Conservation (phyloP, 2,113 vertebrate species). For the Regulus satrapa region DNA sequence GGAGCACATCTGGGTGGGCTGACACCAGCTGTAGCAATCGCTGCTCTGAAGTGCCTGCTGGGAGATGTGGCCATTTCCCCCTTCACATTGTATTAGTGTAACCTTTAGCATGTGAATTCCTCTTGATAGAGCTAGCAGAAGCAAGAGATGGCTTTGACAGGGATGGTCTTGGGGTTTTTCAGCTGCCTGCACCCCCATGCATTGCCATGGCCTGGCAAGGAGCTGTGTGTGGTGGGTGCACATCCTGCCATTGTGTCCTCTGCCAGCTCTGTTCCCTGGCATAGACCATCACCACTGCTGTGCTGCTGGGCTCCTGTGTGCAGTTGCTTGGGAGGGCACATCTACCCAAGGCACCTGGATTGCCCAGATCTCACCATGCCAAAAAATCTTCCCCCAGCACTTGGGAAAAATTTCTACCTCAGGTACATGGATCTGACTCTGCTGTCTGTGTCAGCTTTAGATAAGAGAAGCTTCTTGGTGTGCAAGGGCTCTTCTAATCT, state of each 20-base stretch:
- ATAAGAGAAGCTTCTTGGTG: not conserved
- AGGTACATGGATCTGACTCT: fast-evolving
- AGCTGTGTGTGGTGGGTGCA: not conserved
- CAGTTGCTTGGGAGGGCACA: not conserved
- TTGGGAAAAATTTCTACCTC: not conserved
- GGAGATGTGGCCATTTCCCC: not conserved
- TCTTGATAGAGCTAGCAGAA: not conserved
- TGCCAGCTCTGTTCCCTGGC: not conserved
- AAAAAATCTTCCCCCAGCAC: not conserved
- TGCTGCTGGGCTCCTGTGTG: not conserved
- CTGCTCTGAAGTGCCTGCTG: not conserved
- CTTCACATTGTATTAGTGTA: not conserved
- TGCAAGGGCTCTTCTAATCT: not conserved
- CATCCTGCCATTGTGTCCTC: not conserved
- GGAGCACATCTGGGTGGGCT: not conserved
- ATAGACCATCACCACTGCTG: not conserved
- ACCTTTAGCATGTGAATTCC: not conserved
- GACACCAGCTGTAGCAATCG: not conserved
- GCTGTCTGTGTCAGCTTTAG: not conserved
- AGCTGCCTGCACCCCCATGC: not conserved
- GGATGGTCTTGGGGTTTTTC: not conserved
- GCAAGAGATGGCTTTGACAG: not conserved
- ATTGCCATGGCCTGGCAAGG: not conserved
- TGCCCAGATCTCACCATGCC: not conserved
- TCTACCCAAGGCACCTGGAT: not conserved